These are phyloP conservation scores for Coleophora flavipennella DNA, from an alignment of 2,888 invertebrate species.

Conservation along the genomic window DNA sequence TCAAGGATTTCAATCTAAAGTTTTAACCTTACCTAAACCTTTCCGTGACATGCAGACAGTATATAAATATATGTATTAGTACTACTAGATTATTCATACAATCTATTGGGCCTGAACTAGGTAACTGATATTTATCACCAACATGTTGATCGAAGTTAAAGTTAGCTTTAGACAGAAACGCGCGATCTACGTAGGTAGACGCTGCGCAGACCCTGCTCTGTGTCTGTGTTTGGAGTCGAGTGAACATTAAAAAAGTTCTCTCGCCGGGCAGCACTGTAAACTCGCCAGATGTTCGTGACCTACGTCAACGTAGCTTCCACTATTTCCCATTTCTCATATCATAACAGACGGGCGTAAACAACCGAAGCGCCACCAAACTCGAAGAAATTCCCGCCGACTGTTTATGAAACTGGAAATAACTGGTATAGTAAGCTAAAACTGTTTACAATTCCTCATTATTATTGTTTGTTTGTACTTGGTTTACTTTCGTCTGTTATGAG, in stretches of 20 bases:
- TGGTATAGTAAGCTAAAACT: constrained; percentile 29
- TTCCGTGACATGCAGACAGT: no score
- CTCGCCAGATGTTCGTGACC: constrained; percentile 52
- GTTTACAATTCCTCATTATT: constrained; percentile 22
- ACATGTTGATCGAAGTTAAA: no score
- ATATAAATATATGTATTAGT: no score
- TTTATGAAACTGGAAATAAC: constrained; percentile 34
- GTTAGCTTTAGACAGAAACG: no score
- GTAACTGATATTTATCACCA: no score
- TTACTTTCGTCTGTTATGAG: constrained; percentile 14
- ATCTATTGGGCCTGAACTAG: no score
- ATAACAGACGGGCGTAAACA: constrained; percentile 13
- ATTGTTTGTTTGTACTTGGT: constrained; percentile 7
- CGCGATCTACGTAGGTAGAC: constrained; percentile 11
- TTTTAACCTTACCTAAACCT: no score
- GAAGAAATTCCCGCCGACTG: constrained; percentile 19
- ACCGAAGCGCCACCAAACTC: constrained; percentile 19
- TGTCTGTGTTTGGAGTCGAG: no score
- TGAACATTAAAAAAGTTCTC: constrained; percentile 16
- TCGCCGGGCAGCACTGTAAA: constrained; percentile 1
- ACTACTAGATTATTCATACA: no score
- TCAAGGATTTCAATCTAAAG: no score
- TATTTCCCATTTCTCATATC: constrained; percentile 4
- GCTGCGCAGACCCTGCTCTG: constrained; percentile 10
- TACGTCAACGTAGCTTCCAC: constrained; percentile 36